Evolutionary conservation across 2,797 vertebrate species (phyloP).

Genomic region (Tragopan temminckii): DNA sequence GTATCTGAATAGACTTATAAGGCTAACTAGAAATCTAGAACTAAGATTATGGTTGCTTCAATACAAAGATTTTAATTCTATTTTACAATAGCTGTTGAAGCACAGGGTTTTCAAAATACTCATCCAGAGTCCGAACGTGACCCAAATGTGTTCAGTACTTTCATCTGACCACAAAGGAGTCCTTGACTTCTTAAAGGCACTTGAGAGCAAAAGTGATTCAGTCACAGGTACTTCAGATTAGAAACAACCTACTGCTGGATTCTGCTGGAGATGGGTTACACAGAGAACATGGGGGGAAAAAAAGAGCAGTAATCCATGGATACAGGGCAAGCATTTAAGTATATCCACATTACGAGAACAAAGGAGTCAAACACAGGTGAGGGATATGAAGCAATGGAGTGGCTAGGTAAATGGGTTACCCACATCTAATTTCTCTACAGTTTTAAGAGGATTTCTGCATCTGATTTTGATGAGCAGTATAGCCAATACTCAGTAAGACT

Average conservation of each 20-base stretch:
- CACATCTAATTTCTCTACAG: accelerated
- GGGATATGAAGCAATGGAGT: neutral
- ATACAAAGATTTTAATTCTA: neutral
- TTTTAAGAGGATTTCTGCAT: neutral
- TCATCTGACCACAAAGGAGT: neutral
- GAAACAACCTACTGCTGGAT: neutral
- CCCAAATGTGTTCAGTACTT: neutral
- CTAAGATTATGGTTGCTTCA: neutral
- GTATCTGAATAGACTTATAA: neutral
- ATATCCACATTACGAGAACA: neutral
- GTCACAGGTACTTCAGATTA: accelerated
- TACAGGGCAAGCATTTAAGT: neutral
- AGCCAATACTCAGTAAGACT: accelerated
- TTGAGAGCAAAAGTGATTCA: neutral
- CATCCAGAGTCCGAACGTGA: neutral
- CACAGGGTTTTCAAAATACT: neutral
- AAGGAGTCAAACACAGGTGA: neutral
- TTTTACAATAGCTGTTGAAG: neutral
- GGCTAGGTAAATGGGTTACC: accelerated
- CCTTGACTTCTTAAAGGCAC: neutral
- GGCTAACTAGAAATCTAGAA: neutral
- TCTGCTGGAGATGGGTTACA: neutral
- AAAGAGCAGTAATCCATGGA: neutral
- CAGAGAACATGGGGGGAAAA: neutral
- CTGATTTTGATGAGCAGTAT: neutral